Evolutionary conservation across 2,888 invertebrate genomes (phyloP).

Genomic region (Drosophila pegasa): DNA sequence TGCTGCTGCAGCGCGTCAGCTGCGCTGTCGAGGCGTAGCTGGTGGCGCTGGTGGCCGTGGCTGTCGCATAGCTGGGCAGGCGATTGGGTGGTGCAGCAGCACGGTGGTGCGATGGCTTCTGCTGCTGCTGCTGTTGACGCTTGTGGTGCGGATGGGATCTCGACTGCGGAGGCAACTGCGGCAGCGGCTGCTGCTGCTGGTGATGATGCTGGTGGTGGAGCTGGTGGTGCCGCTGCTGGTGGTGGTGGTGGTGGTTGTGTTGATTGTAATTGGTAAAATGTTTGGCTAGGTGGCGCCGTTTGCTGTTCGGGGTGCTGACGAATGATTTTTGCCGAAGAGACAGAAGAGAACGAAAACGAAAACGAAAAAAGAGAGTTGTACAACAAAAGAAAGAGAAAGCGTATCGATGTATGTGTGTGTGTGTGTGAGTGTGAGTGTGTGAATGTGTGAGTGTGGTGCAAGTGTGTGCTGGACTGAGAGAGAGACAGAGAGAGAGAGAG

Average conservation of each 20-base stretch:
- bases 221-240: conserved; percentile 44
- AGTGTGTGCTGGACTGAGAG: conserved; percentile 24
- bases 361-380: conserved; percentile 77
- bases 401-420: conserved; percentile 41
- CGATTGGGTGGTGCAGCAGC: conserved; percentile 21
- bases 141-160: conserved; percentile 23
- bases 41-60: conserved; percentile 73
- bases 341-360: conserved; percentile 60
- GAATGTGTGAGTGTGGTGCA: conserved; percentile 11
- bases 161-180: conserved; percentile 20
- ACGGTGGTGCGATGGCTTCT: conserved; percentile 9
- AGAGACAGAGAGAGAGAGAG: conserved; percentile 6
- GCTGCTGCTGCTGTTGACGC: conserved; percentile 25
- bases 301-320: conserved; percentile 83
- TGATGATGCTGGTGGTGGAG: conserved; percentile 24
- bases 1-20: conserved; percentile 52
- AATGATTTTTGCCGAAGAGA: conserved; percentile 60
- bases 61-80: conserved; percentile 73
- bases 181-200: conserved; percentile 22
- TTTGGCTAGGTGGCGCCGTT: conserved; percentile 83
- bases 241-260: conserved; percentile 63
- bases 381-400: conserved; percentile 76
- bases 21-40: conserved; percentile 74
- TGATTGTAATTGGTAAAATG: conserved; percentile 76
- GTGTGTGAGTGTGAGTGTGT: conserved; percentile 17